Evolutionary conservation across 2,113 vertebrate genomes (phyloP).

Genomic region (Megaceryle torquata): DNA sequence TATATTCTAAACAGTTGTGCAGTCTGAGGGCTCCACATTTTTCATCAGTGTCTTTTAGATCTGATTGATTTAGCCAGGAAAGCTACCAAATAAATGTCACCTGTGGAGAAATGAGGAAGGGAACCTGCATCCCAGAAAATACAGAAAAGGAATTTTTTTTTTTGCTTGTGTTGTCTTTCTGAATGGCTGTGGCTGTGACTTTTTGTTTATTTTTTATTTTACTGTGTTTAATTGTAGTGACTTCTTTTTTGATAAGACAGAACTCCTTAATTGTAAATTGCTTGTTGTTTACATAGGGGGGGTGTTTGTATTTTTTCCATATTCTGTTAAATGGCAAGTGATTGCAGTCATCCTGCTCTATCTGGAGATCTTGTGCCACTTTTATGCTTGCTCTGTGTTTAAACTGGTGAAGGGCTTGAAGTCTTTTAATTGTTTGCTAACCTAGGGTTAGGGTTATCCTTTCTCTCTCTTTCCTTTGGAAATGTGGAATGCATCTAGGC

Average conservation of each 20-base stretch:
- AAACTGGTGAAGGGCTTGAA: background rate
- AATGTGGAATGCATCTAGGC: background rate
- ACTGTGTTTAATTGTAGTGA: background rate
- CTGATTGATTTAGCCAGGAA: background rate
- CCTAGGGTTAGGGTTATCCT: background rate
- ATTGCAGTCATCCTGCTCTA: background rate
- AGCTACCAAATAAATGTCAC: background rate
- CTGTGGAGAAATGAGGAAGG: background rate
- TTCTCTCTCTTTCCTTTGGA: background rate
- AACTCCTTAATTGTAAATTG: background rate
- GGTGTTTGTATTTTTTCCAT: background rate
- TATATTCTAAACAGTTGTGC: background rate
- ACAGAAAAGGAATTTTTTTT: background rate
- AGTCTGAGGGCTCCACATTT: background rate
- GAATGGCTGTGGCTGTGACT: background rate
- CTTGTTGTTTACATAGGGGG: background rate
- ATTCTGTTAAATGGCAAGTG: background rate
- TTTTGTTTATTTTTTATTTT: background rate
- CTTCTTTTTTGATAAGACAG: background rate
- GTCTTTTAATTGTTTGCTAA: background rate
- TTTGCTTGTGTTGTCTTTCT: background rate
- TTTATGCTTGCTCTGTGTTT: background rate
- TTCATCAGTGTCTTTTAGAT: background rate
- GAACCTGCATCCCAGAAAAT: background rate
- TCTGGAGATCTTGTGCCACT: background rate